phyloP scores from a whole-genome alignment of 2,797 vertebrate genomes.

The Poecile montanus region DNA sequence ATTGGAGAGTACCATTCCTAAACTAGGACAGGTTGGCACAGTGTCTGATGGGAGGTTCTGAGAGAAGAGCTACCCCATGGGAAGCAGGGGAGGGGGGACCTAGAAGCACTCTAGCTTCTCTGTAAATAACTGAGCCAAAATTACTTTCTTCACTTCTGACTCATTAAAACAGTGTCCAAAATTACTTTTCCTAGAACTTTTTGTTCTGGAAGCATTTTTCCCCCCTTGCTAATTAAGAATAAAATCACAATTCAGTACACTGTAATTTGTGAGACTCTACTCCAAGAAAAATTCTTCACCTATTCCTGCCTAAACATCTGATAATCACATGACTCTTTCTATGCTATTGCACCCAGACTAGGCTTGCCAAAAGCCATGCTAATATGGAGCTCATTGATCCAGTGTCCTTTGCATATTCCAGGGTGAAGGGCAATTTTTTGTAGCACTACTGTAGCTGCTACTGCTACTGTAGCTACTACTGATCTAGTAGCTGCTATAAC shows the following conservation, averaged over 20 bases:
- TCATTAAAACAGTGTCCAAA: slow-evolving; percentile 11
- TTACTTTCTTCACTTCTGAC: neutral
- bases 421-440: neutral
- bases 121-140: neutral
- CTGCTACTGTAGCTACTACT: no score
- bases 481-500: neutral
- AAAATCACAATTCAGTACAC: neutral
- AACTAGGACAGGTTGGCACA: neutral
- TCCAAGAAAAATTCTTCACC: neutral
- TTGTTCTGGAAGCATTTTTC: neutral
- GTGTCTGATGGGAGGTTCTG: neutral
- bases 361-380: neutral
- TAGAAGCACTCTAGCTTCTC: neutral
- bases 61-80: neutral
- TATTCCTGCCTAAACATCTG: neutral
- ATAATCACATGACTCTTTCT: neutral
- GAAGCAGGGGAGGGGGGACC: neutral
- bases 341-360: neutral
- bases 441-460: no score
- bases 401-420: neutral
- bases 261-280: neutral
- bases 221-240: neutral
- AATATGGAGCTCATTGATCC: neutral
- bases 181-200: slow-evolving; percentile 6
- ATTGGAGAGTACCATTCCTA: neutral